Base-by-base conservation (phyloP, 2,888 invertebrate genomes). In the Bedellia somnulentella region DNA sequence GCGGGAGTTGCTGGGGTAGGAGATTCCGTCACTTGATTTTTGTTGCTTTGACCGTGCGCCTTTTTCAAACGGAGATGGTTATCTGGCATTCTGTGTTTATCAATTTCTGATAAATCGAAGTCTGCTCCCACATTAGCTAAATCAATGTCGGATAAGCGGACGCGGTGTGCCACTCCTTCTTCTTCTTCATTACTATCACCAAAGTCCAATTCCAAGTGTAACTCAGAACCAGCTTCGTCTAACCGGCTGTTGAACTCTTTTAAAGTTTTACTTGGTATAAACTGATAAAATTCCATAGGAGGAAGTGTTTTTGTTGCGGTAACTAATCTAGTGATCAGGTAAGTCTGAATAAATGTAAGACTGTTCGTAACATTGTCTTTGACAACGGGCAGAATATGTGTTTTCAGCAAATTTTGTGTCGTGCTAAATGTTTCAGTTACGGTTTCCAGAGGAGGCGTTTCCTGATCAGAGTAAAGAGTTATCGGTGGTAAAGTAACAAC, bases 371-470 rank as follows among this genome's bases (percentile, higher is more conserved):
- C 82, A 35, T 83, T 83, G 35, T 83, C 84, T 37, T 82, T 81
- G 22, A 93, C 80, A 1, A 93, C 83, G 0, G 94, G 94, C 30
- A 94, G 66, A 35, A 94, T 83, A 52, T 93, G 92, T 1, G 94
- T 94, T 61, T 92, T 93, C 11, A 92, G 67, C 76, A 93, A 85
- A 6, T 87, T 80, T 58, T 93, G 91, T 1, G 92, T 93, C 4
- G 93, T 92, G 44, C 93, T 92, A 64, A 92, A 94, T 3, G 92
- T 92, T 64, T 94, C 93, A 1, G 91, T 92, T 24, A 90, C 75
- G 1, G 92, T 93, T 70, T 93, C 91, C 29, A 94, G 62, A 0
- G 91, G 90, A 9, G 92, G 91, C 0, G 92, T 93, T 57, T 88
- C 89, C 54, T 84, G 83, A 44, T 86, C 87, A 6, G 85, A 81